A percentile compares a stretch with the other conserved stretches of the same genome.
Conservation (phyloP, 2,888 invertebrate genomes). For the Acheta domesticus region DNA sequence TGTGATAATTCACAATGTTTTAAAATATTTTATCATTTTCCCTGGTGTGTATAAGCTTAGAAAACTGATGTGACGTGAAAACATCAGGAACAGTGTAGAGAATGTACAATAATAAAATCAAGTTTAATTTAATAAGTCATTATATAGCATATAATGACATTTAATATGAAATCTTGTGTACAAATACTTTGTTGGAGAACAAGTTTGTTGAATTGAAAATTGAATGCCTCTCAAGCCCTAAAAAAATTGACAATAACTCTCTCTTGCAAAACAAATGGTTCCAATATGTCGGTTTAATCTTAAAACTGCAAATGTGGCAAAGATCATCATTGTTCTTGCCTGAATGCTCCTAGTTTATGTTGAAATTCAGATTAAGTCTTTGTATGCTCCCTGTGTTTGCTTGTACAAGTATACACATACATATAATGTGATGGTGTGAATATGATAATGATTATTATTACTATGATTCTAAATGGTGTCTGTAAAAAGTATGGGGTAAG, state of each 20-base stretch:
- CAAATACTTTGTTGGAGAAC: background rate
- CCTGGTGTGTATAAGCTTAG: background rate
- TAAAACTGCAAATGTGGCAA: background rate
- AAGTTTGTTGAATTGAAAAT: background rate
- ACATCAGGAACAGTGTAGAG: background rate
- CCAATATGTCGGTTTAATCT: background rate
- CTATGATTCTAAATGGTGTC: constrained; percentile 18
- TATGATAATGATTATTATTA: background rate
- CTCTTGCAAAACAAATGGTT: background rate
- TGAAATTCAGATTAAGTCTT: background rate
- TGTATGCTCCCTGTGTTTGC: background rate
- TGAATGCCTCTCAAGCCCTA: background rate
- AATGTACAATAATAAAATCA: background rate
- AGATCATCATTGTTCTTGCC: background rate
- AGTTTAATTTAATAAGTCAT: background rate
- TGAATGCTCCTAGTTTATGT: background rate
- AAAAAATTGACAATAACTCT: background rate
- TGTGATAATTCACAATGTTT: constrained; percentile 3
- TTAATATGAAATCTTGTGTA: background rate
- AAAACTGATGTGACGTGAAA: background rate
- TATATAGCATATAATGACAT: background rate
- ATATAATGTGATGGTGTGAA: constrained; percentile 1
- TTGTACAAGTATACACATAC: background rate
- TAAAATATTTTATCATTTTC: background rate
- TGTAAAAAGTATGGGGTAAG: background rate